A percentile compares a stretch with the other conserved stretches of the same genome.
Evolutionary conservation across 92 coral and sea anemone species (phyloP).

Genomic region (Pocillopora grandis): DNA sequence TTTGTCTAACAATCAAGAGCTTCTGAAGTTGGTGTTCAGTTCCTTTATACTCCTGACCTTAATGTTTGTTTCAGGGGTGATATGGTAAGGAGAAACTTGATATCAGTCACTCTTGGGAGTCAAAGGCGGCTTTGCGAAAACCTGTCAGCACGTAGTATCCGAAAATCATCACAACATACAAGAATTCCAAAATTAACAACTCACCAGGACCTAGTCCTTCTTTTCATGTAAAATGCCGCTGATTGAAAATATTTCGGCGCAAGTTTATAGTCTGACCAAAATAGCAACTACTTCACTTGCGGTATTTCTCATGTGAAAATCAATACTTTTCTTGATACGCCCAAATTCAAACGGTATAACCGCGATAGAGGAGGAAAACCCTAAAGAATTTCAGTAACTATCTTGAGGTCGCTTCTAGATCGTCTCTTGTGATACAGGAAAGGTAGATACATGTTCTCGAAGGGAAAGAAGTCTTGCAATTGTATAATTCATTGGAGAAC

Average conservation of each 20-base stretch:
- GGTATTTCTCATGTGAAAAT: constrained; percentile 11
- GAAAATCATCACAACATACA: background rate
- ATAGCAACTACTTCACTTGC: background rate
- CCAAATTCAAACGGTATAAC: constrained; percentile 11
- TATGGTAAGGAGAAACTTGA: too few species aligned
- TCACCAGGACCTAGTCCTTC: background rate
- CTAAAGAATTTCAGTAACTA: constrained; percentile 13
- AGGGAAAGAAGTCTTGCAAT: background rate
- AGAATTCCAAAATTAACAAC: background rate
- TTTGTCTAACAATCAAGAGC: too few species aligned
- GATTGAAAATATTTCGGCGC: too few species aligned
- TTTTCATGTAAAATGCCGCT: background rate
- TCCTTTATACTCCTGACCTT: too few species aligned
- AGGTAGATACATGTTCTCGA: constrained; percentile 3
- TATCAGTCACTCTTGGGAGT: too few species aligned
- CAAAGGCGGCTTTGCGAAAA: background rate
- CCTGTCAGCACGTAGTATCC: background rate
- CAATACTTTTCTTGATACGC: constrained; percentile 17
- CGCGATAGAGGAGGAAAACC: constrained; percentile 29
- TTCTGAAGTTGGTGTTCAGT: too few species aligned
- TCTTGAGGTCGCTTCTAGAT: constrained; percentile 15
- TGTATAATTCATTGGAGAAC: background rate
- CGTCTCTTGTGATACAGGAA: constrained; percentile 11
- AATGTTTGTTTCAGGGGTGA: too few species aligned
- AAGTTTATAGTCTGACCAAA: too few species aligned